These are phyloP conservation scores for Aradophagus sp. DNA, from an alignment of 1,140 invertebrate species.

Conservation along the genomic window DNA sequence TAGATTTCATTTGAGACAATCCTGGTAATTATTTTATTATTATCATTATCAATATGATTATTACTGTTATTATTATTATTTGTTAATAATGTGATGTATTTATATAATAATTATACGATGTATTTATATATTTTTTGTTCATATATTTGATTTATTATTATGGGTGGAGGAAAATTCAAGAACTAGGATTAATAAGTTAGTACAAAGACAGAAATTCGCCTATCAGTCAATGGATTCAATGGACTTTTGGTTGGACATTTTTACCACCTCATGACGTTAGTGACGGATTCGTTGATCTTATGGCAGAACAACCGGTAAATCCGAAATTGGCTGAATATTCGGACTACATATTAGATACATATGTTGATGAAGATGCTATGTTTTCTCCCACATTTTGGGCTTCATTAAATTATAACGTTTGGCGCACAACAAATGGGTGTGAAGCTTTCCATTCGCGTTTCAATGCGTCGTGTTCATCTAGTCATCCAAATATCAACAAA, in stretches of 20 bases:
- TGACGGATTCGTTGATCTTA: not conserved
- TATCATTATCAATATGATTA: too few species aligned
- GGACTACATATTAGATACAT: slow-evolving; percentile 12
- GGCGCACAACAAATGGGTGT: slow-evolving; percentile 16
- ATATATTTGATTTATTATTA: too few species aligned
- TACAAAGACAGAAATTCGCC: slow-evolving; percentile 3
- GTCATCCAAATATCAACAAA: slow-evolving; percentile 7
- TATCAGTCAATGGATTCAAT: slow-evolving; percentile 3
- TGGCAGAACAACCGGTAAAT: not conserved
- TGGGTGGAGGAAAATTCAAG: slow-evolving; percentile 17
- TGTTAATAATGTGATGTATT: too few species aligned
- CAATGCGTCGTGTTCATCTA: not conserved
- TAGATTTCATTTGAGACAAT: too few species aligned
- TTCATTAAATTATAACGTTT: slow-evolving; percentile 1
- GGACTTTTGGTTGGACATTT: slow-evolving; percentile 11
- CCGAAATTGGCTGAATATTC: slow-evolving; percentile 1
- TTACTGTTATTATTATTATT: too few species aligned
- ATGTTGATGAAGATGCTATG: slow-evolving; percentile 8
- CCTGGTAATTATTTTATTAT: too few species aligned
- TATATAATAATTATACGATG: too few species aligned
- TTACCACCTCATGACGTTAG: not conserved
- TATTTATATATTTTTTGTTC: too few species aligned
- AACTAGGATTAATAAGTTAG: slow-evolving; percentile 2
- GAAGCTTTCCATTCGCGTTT: slow-evolving; percentile 12
- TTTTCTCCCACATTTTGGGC: slow-evolving; percentile 11